Evolutionary conservation across 30 jellyfish, hydroid and myxozoan genomes (phyloP), one percentile per base, ranked within the genome.

Genomic region (Sanderia malayensis): DNA sequence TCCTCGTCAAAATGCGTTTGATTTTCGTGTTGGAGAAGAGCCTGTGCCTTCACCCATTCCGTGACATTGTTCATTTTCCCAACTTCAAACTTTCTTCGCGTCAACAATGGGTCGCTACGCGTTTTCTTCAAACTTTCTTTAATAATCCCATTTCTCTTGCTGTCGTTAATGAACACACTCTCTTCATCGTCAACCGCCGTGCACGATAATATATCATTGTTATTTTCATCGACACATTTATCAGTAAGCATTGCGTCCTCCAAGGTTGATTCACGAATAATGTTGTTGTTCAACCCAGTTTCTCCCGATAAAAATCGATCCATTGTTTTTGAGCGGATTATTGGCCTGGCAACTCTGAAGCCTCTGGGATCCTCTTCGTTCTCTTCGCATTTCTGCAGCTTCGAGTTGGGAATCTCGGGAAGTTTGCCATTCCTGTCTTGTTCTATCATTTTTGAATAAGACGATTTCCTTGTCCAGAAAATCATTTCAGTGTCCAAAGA

Each of bases 401-500:
- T 37, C 13, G 6, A 13, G 13, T 37, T 37, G 6, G 52, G 6
- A 37, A 37, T 37, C 6, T 37, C 52, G 13, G 52, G 52, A 6
- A 37, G 52, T 37, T 13, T 6, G 52, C 52, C 52, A 37, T 37
- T 37, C 13, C 52, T 6, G 13, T 37, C 52, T n/a, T n/a, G n/a
- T n/a, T n/a, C n/a, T n/a, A n/a, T n/a, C 6, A 30, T 32, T 23
- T 52, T 57, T 11, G 31, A 59, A 9, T 53, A 13, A 17, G 55
- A 21, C 24, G 57, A 24, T 23, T 61, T 45, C n/a, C n/a, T n/a
- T 23, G 62, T 18, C 86, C 70, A 74, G 8, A 74, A 25, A n/a
- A 33, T 74, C 23, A 27, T 60, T 2, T 74, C 86, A 0, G 71
- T 59, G 11, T 30, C 46, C 70, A 55, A 74, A 13, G 33, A 6